Percentiles rank a stretch among this genome's conserved stretches.
These are phyloP conservation scores for Scelioninae gen. 2 DNA, from an alignment of 2,888 invertebrate species.

Conservation along the genomic window DNA sequence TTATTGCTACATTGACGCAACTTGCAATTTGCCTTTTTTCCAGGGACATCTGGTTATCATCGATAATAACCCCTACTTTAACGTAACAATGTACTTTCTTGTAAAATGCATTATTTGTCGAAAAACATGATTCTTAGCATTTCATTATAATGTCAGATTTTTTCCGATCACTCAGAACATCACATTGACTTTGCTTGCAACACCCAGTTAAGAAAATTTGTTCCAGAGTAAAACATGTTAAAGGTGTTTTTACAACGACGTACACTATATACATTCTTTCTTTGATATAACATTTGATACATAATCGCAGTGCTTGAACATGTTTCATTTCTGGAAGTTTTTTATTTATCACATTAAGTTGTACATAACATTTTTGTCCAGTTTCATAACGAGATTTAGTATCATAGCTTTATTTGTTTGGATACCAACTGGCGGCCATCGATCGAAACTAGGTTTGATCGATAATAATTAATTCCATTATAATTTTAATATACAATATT, in stretches of 20 bases:
- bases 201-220: constrained; percentile 41
- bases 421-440: too few species aligned
- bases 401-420: constrained; percentile 2
- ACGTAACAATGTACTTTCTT: too few species aligned
- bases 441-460: too few species aligned
- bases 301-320: too few species aligned
- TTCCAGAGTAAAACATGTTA: constrained; percentile 22
- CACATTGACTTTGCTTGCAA: constrained; percentile 51
- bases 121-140: constrained; percentile 28
- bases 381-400: constrained; percentile 3
- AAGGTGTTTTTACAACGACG: background rate
- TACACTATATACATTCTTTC: background rate
- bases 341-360: constrained; percentile 40
- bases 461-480: background rate
- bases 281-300: too few species aligned
- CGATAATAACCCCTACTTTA: too few species aligned
- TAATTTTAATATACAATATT: constrained; percentile 12
- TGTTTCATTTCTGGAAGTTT: constrained; percentile 12
- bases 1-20: too few species aligned
- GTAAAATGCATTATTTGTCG: constrained; percentile 45
- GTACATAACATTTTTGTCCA: constrained; percentile 21
- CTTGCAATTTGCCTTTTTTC: too few species aligned
- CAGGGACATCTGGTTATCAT: too few species aligned
- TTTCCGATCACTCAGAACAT: constrained; percentile 36
- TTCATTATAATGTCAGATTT: constrained; percentile 26